These are phyloP conservation scores for Melanotaenia boesemani DNA, from an alignment of 2,797 vertebrate genomes.

Conservation along the genomic window DNA sequence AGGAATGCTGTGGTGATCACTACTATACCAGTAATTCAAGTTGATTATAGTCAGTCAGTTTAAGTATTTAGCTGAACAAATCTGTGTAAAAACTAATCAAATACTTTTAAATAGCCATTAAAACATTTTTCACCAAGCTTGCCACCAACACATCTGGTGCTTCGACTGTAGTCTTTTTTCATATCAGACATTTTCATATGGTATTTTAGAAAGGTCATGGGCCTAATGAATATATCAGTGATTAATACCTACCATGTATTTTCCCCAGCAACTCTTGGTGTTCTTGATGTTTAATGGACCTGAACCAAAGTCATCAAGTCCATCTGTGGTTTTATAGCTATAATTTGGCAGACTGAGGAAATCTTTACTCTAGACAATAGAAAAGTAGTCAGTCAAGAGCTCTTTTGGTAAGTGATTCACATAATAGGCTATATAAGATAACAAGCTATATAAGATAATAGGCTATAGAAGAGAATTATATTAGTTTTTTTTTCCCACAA, in stretches of 20 bases:
- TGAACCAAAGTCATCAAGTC: background rate
- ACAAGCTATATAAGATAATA: too few relatives aligned
- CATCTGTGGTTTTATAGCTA: background rate
- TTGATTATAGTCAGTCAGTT: background rate
- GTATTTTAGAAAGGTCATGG: background rate
- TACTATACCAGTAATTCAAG: conserved; percentile 11
- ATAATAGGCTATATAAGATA: background rate
- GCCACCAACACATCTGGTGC: background rate
- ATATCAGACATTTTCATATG: background rate
- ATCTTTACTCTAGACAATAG: background rate
- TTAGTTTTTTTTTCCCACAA: background rate
- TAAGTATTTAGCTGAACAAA: conserved; percentile 6
- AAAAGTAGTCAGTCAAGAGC: background rate
- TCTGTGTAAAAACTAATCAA: background rate
- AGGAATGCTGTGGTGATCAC: conserved; percentile 14
- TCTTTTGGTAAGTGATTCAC: background rate
- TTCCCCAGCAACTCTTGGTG: background rate
- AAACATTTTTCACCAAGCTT: conserved; percentile 10
- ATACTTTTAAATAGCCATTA: background rate
- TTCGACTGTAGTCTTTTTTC: background rate
- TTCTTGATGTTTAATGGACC: background rate
- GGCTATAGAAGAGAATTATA: too few relatives aligned
- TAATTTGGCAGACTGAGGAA: background rate
- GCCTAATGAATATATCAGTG: background rate
- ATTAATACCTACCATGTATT: conserved; percentile 1